Percentiles rank a stretch among this genome's conserved stretches.
Evolutionary conservation across 2,888 invertebrate genomes (phyloP).

Genomic region (Brachyptera putata): DNA sequence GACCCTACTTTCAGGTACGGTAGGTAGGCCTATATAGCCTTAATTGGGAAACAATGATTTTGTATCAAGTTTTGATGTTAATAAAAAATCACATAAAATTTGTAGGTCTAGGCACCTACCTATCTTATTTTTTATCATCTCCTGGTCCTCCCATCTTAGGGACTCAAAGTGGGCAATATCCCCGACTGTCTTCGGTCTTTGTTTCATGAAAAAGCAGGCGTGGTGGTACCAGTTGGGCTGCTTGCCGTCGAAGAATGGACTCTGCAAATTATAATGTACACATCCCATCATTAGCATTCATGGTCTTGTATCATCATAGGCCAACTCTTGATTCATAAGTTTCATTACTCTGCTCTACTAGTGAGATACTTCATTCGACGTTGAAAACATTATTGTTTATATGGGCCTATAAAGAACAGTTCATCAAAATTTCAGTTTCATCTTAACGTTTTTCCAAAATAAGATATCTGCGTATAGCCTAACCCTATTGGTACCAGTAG

Average conservation of each 20-base stretch:
- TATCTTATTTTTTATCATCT: conserved; percentile 63
- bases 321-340: background rate
- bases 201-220: conserved; percentile 80
- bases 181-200: conserved; percentile 64
- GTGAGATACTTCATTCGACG: background rate
- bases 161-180: conserved; percentile 79
- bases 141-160: conserved; percentile 79
- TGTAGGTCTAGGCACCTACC: no score
- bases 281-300: no score
- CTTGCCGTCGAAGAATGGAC: conserved; percentile 81
- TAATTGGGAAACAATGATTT: no score
- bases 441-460: no score
- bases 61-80: no score
- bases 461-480: no score
- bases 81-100: no score
- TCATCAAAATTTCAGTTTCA: no score
- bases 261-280: conserved; percentile 60
- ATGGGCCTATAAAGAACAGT: no score
- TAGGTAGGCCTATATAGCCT: no score
- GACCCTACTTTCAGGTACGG: no score
- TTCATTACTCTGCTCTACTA: background rate
- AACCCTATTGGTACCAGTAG: no score
- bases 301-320: background rate
- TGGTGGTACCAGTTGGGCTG: conserved; percentile 85
- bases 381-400: background rate